Evolutionary conservation across 2,888 invertebrate species (phyloP), one percentile per base, ranked within the genome.

Genomic region (Antitype chi): DNA sequence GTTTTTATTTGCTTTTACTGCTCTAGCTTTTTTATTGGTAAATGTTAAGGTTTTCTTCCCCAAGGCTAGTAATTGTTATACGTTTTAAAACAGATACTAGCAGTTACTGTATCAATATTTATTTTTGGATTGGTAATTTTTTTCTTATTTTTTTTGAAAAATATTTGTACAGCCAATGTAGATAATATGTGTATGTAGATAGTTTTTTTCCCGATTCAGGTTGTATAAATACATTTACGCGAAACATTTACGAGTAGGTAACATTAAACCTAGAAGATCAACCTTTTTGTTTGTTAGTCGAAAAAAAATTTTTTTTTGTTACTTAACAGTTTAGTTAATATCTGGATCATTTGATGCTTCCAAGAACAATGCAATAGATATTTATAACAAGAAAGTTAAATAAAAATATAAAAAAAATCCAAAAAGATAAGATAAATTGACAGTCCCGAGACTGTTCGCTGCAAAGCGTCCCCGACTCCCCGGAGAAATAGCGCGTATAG

Each of bases 351-450:
- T 25, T 20, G 43, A 59, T 38, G 32, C 20, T 47, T 25, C n/a
- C 4, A 32, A 11, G 17, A 66, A 47, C n/a, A 64, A 11, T 25
- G 2, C 59, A 66, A 49, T 23, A 15, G 6, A 32, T 60, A 70
- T 43, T 43, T 43, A 60, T 38, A 38, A 25, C 38, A 25, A 25
- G n/a, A 47, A 63, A 53, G 15, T 15, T 49, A 67, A 23, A 43
- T 53, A 64, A 49, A 66, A 49, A 28, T 17, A 55, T n/a, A 6
- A 43, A 64, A 71, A 55, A 66, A 62, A 57, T 6, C 43, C 32
- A 20, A 47, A 67, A 59, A 74, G 25, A 73, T 73, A 59, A 70
- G 74, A 78, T 60, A 83, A 83, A 70, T 74, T 71, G 62, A 25
- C 70, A 63, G 53, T 5, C 53, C 13, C 43, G 55, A 28, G 67